Conservation (phyloP, 2,797 vertebrate species). For the Euthynnus affinis region DNA sequence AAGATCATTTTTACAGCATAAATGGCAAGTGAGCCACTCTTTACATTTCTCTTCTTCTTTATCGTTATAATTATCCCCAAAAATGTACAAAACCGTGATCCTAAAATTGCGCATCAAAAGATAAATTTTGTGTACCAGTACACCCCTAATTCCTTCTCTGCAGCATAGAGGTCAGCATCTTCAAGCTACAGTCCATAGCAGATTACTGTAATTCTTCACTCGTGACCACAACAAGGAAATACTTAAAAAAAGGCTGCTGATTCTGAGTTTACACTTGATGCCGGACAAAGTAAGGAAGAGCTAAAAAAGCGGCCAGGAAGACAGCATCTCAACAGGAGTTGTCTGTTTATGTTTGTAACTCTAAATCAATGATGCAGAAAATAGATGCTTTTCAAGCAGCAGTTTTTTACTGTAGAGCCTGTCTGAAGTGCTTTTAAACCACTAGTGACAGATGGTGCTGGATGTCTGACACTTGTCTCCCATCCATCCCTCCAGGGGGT, state of each 20-base stretch:
- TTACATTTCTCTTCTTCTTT: background rate
- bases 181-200: background rate
- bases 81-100: background rate
- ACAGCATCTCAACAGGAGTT: constrained; percentile 4
- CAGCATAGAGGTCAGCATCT: background rate
- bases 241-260: constrained; percentile 33
- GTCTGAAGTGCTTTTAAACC: constrained; percentile 64
- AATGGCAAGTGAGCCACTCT: background rate
- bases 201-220: constrained; percentile 18
- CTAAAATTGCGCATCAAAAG: background rate
- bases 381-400: constrained; percentile 45
- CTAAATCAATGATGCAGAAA: constrained; percentile 62
- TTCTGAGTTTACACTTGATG: constrained; percentile 15
- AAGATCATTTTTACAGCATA: background rate
- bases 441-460: constrained; percentile 53
- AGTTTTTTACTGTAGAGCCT: constrained; percentile 41
- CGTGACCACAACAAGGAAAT: constrained; percentile 30
- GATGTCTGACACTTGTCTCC: constrained; percentile 57
- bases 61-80: background rate
- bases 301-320: constrained; percentile 8
- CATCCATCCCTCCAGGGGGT: constrained; percentile 49
- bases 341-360: constrained; percentile 45
- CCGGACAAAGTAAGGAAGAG: constrained; percentile 8
- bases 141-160: background rate
- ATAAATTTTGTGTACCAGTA: background rate